Base-by-base conservation (phyloP, 2,113 vertebrate species). In the Cynocephalus volans region DNA sequence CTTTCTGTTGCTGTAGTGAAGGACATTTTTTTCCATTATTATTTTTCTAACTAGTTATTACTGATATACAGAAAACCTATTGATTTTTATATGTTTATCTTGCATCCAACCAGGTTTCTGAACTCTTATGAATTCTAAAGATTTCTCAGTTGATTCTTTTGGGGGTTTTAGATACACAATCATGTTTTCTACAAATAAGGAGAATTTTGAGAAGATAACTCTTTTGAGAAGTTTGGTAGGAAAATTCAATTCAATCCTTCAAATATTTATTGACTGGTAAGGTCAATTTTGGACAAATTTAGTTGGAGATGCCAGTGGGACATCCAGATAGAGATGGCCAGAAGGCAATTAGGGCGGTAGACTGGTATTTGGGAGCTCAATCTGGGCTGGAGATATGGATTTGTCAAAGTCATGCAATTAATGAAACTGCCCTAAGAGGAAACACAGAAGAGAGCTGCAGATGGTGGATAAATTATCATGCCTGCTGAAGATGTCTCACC, bases 191-290 rank as follows among this genome's bases (percentile, higher is more conserved):
- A 97, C 95, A 96, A 97, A 98, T 97, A 97, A 96, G 77, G 92
- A 94, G 96, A 95, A 96, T 95, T 97, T 97, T 86, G 60, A 96
- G 70, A 73, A 80, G 92, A 94, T 95, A 95, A 93, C 80, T 97
- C 96, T 97, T 96, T 97, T 87, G 70, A 97, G 96, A 96, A 84
- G 93, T 97, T 97, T 97, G 97, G 96, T 97, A 97, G 97, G 96
- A 97, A 97, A 96, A 96, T 96, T 88, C 96, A 96, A 97, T 97
- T 96, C 79, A 87, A 97, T 96, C 95, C 98, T 92, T 90, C 90
- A 98, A 97, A 96, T 97, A 97, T 97, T 97, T 97, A 95, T 97
- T 96, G 96, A 96, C 96, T 93, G 87, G 95, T 97, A 96, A 96
- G 97, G 97, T 97, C 95, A 97, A 69, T 97, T 96, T 90, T 80